Evolutionary conservation across 1,140 invertebrate species (phyloP), one percentile per base, ranked within the genome.

Genomic region (Reticulitermes speratus): DNA sequence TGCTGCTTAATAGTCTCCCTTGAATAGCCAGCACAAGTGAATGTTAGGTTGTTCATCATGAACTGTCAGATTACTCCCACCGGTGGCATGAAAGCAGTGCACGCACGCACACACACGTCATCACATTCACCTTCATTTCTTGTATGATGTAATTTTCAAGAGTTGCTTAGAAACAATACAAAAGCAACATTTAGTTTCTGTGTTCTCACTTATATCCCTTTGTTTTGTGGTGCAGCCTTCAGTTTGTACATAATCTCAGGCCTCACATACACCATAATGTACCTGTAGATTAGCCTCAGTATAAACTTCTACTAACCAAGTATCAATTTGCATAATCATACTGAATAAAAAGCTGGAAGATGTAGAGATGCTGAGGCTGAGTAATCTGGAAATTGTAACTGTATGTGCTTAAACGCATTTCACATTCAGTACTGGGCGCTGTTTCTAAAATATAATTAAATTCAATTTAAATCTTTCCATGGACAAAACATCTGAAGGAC

Each of bases 151-250:
- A 75, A 75, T 75, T 75, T 65, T 75, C 16, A 75, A 38, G 9
- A n/a, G 65, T 30, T 5, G 52, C 52, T 55, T 16, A 55, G 5
- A 55, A 19, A 21, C 52, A 55, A 55, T 55, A 48, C 14, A 16
- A 48, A 48, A 65, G 12, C 19, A 65, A 23, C 21, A 65, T 65
- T 23, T 65, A 23, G 14, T 19, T 75, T 75, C 52, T 75, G 8
- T 75, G 65, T 75, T 75, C 65, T 75, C 65, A 75, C 65, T 75
- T 75, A 75, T 75, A 75, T 75, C 65, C 65, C 65, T 75, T 75
- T 75, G 25, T 30, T 75, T 16, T 16, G n/a, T 30, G 25, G 65
- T 75, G 65, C 65, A 75, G 65, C n/a, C n/a, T 6, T 75, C 14
- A 30, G n/a, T 75, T n/a, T 11, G 8, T 25, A 75, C 65, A 75